A percentile compares a stretch with the other conserved stretches of the same genome.
These are phyloP conservation scores for Mobula hypostoma DNA, from an alignment of 2,113 vertebrate genomes.

Conservation along the genomic window DNA sequence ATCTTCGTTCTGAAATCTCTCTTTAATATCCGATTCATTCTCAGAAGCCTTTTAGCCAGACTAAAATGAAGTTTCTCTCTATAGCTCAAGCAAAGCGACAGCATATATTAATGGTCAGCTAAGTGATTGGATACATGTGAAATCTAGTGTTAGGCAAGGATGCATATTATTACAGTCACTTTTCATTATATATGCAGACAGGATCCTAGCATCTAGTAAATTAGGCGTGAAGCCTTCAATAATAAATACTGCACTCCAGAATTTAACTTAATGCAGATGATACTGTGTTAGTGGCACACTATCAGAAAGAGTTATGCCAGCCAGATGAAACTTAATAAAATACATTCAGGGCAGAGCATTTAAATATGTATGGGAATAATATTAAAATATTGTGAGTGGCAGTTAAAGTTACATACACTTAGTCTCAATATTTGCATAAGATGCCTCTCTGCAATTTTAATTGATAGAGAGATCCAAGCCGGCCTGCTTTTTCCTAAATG, in stretches of 20 bases:
- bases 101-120: slow-evolving; percentile 20
- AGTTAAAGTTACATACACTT: slow-evolving; percentile 16
- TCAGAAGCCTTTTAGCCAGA: slow-evolving; percentile 30
- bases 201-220: slow-evolving; percentile 8
- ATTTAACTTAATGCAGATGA: slow-evolving; percentile 28
- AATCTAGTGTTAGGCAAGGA: slow-evolving; percentile 20
- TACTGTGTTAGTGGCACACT: slow-evolving; percentile 4
- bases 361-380: background rate
- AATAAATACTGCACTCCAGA: slow-evolving; percentile 21
- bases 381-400: background rate
- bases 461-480: background rate
- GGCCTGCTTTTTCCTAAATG: background rate
- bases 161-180: slow-evolving; percentile 31
- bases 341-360: background rate
- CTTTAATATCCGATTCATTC: slow-evolving; percentile 18
- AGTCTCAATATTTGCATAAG: slow-evolving; percentile 2
- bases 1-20: slow-evolving; percentile 24
- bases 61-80: background rate
- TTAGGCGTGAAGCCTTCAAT: slow-evolving; percentile 28
- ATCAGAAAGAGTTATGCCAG: slow-evolving; percentile 27
- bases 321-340: slow-evolving; percentile 23
- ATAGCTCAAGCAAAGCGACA: slow-evolving; percentile 15
- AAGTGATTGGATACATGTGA: slow-evolving; percentile 30
- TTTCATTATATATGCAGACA: slow-evolving; percentile 25
- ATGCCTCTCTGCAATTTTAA: background rate